Evolutionary conservation across 1,140 invertebrate genomes (phyloP).

Genomic region (Panagrolaimus sp.): DNA sequence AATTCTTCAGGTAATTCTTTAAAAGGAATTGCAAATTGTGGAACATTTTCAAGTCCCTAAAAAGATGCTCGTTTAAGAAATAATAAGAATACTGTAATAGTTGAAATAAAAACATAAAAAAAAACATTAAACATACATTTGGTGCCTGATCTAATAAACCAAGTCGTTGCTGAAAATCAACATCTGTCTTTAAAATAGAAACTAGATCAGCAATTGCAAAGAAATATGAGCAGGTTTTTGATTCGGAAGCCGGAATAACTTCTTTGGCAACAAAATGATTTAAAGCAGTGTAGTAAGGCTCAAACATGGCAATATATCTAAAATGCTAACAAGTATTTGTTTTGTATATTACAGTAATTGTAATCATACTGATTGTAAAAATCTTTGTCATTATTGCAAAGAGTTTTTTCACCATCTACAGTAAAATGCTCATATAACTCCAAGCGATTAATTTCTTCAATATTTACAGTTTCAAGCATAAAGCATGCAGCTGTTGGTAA

Average conservation of each 20-base stretch:
- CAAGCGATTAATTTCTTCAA: slow-evolving; percentile 6
- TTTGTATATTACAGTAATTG: neutral
- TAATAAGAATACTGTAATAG: too few species aligned
- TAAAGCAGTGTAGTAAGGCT: neutral
- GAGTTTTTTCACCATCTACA: neutral
- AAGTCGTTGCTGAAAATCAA: slow-evolving; percentile 6
- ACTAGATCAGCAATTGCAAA: neutral
- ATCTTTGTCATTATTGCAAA: neutral
- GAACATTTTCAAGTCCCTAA: slow-evolving; percentile 7
- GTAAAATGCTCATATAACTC: slow-evolving; percentile 2
- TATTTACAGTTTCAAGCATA: neutral
- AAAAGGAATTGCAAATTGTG: neutral
- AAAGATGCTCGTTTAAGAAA: neutral
- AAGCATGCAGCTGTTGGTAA: slow-evolving; percentile 3
- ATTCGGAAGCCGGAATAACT: neutral
- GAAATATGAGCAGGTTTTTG: neutral
- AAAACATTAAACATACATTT: too few species aligned
- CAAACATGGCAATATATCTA: slow-evolving; percentile 8
- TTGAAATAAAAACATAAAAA: too few species aligned
- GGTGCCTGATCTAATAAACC: too few species aligned
- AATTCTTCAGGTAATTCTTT: slow-evolving; percentile 4
- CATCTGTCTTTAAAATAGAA: slow-evolving; percentile 2
- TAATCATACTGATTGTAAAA: slow-evolving; percentile 12
- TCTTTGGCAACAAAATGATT: slow-evolving; percentile 13
- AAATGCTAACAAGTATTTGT: too few species aligned